Evolutionary conservation across 2,888 invertebrate species (phyloP).

Genomic region (Mythimna lalbum): DNA sequence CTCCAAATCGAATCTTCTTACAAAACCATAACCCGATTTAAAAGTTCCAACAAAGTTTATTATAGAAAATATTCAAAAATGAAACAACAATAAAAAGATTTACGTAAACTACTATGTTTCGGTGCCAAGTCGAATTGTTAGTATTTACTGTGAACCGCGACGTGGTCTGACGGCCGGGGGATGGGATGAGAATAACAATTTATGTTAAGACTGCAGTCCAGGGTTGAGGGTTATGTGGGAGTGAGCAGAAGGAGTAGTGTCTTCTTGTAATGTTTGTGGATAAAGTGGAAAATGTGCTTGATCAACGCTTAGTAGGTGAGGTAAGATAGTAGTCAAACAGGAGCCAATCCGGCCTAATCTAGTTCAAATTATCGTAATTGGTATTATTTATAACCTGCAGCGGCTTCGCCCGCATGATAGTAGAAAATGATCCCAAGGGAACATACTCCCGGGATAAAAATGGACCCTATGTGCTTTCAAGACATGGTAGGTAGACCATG

Average conservation of each 20-base stretch:
- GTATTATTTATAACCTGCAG: too few relatives aligned
- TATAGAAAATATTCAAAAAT: conserved; percentile 49
- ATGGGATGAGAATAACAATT: conserved; percentile 55
- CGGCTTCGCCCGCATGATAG: too few relatives aligned
- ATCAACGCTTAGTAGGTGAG: too few relatives aligned
- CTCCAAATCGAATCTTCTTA: background rate
- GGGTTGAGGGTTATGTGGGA: background rate
- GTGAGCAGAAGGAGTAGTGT: background rate
- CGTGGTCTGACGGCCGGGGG: background rate
- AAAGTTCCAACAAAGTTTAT: conserved; percentile 17
- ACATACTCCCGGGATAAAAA: too few relatives aligned
- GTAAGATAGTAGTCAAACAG: too few relatives aligned
- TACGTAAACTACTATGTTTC: conserved; percentile 45
- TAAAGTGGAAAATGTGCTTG: too few relatives aligned
- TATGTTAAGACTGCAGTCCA: background rate
- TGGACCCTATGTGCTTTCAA: too few relatives aligned
- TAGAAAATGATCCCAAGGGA: too few relatives aligned
- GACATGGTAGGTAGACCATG: too few relatives aligned
- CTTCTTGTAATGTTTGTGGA: background rate
- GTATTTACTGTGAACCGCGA: conserved; percentile 39
- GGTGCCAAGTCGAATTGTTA: conserved; percentile 53
- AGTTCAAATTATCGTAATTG: too few relatives aligned
- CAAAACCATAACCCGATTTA: background rate
- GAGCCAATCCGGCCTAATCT: too few relatives aligned
- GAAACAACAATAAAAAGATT: conserved; percentile 53